Percentiles rank a stretch among this genome's conserved stretches.
Conservation (phyloP, 53 echinoderm and acorn worm species). For the Mesocentrotus franciscanus region DNA sequence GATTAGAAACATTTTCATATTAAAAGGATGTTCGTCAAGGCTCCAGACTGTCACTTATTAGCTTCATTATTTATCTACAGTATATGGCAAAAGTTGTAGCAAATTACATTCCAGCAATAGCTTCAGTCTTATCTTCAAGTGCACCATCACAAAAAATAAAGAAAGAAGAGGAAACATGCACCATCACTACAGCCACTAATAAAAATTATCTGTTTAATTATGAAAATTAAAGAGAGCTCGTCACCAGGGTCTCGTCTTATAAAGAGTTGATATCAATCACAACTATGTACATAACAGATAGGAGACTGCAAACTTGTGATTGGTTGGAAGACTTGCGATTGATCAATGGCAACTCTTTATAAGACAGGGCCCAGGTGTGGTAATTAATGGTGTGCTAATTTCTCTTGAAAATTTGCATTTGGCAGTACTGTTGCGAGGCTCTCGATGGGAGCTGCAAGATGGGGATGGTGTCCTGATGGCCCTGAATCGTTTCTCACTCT, state of each 20-base stretch:
- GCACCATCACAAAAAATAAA: background rate
- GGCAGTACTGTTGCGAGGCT: background rate
- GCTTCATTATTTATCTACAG: no score
- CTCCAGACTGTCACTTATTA: no score
- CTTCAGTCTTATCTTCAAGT: slow-evolving; percentile 15
- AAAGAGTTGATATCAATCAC: no score
- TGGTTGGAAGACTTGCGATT: no score
- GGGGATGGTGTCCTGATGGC: slow-evolving; percentile 14
- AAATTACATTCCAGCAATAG: background rate
- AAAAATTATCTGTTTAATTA: slow-evolving; percentile 30
- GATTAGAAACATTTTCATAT: no score
- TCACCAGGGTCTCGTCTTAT: no score
- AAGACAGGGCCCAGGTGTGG: slow-evolving; percentile 49
- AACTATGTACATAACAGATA: no score
- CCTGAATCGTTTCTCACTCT: slow-evolving; percentile 5
- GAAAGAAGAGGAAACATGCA: background rate
- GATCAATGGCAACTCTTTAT: no score
- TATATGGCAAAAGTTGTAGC: no score
- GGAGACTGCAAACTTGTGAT: no score
- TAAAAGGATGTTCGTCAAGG: no score
- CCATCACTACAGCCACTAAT: background rate
- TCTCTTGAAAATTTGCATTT: background rate
- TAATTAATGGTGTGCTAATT: slow-evolving; percentile 54
- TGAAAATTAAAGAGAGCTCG: background rate
- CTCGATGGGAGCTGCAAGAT: background rate